Percentiles rank a stretch among this genome's conserved stretches.
These are phyloP conservation scores for Knipowitschia caucasica DNA, from an alignment of 2,797 vertebrate genomes.

Conservation along the genomic window DNA sequence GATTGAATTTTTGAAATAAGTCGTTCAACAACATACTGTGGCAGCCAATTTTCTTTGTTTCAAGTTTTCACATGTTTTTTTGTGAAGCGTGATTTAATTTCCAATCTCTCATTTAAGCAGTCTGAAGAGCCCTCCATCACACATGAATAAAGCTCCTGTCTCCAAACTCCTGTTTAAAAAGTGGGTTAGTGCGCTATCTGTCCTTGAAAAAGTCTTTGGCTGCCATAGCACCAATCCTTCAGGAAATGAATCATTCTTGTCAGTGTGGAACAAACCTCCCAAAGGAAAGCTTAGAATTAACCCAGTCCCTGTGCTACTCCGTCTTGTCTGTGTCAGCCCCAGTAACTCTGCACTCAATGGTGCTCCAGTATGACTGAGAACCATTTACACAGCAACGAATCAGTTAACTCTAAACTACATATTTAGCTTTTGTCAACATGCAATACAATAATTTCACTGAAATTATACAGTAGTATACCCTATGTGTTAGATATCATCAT, in stretches of 20 bases:
- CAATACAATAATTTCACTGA: no score
- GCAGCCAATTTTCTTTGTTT: background rate
- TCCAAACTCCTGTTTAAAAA: slow-evolving; percentile 41
- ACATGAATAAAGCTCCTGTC: slow-evolving; percentile 31
- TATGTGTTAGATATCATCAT: no score
- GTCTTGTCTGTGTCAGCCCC: slow-evolving; percentile 45
- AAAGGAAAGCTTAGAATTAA: slow-evolving; percentile 53
- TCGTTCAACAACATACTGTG: background rate
- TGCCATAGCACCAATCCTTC: slow-evolving; percentile 56
- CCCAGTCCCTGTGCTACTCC: slow-evolving; percentile 43
- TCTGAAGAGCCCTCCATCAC: slow-evolving; percentile 18
- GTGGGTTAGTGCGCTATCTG: slow-evolving; percentile 49
- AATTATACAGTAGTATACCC: no score
- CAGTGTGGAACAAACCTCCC: slow-evolving; percentile 45
- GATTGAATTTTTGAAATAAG: background rate
- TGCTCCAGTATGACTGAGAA: slow-evolving; percentile 33
- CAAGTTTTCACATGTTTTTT: background rate
- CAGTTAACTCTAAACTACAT: slow-evolving; percentile 5
- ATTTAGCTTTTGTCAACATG: no score
- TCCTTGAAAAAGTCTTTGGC: slow-evolving; percentile 63
- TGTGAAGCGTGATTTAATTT: slow-evolving; percentile 1
- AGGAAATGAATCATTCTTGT: slow-evolving; percentile 60
- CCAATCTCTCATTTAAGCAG: slow-evolving; percentile 18
- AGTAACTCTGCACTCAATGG: slow-evolving; percentile 39
- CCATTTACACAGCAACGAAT: slow-evolving; percentile 15